Evolutionary conservation across 2,888 invertebrate species (phyloP).

Genomic region (Ochlodes sylvanus): DNA sequence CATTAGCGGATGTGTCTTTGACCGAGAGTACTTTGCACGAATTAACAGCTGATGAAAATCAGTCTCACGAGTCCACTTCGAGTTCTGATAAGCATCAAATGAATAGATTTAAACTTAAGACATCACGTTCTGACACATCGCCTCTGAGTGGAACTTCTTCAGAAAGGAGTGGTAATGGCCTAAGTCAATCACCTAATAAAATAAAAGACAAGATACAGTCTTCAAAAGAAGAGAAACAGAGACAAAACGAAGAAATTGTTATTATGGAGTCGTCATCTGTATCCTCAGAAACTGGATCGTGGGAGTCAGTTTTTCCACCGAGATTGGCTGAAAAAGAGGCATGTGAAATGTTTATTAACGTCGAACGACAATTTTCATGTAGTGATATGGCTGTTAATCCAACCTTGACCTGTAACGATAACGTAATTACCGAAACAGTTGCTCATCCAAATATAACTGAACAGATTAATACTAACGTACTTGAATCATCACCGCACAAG

Average conservation of each 20-base stretch:
- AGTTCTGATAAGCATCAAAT: constrained; percentile 54
- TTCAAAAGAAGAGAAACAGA: constrained; percentile 85
- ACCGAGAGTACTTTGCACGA: constrained; percentile 77
- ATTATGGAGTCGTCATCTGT: constrained; percentile 86
- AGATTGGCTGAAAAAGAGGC: constrained; percentile 68
- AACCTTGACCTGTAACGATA: constrained; percentile 34
- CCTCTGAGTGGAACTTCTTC: constrained; percentile 48
- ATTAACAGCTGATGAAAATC: constrained; percentile 64
- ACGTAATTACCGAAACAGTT: constrained; percentile 43
- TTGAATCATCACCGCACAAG: constrained; percentile 59
- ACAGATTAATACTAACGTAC: constrained; percentile 45
- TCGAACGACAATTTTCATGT: constrained; percentile 62
- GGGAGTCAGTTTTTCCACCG: constrained; percentile 86
- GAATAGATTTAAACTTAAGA: constrained; percentile 46
- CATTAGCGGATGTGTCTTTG: constrained; percentile 68
- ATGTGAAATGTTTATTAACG: constrained; percentile 72
- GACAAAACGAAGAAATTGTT: constrained; percentile 86
- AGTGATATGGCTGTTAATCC: constrained; percentile 38
- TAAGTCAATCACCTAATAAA: constrained; percentile 47
- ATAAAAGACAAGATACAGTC: constrained; percentile 58
- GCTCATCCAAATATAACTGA: constrained; percentile 39
- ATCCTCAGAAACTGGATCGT: constrained; percentile 87
- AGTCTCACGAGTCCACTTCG: constrained; percentile 53
- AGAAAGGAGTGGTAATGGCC: constrained; percentile 49
- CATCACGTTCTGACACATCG: constrained; percentile 44